Evolutionary conservation across 2,888 invertebrate species (phyloP), one percentile per base, ranked within the genome.

Genomic region (Microctonus aethiopoides): DNA sequence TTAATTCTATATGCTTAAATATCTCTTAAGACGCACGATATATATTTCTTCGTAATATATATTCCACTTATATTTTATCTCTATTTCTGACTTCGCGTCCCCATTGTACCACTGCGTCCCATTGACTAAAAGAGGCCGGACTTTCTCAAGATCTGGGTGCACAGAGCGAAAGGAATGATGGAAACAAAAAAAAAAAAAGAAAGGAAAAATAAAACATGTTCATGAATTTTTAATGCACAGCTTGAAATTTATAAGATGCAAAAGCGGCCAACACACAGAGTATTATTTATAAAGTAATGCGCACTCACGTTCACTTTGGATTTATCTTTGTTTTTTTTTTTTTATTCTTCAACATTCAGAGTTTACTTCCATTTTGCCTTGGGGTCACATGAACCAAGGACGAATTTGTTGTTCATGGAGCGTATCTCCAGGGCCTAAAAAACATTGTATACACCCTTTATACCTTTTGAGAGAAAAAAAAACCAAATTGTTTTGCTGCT

Each of bases 221-320:
- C 20, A 36, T 67, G 56, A 70, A 72, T 75, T 73, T 68, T 62
- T 61, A 65, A 68, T 57, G 68, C 70, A 71, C 72, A 72, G 51
- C 51, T 36, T 22, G 16, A 32, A 65, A 36, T 56, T 20, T 34
- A 32, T 54, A n/a, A 64, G n/a, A 20, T 54, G 10, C 22, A 56
- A 56, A 57, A 57, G n/a, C 32, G n/a, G n/a, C n/a, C n/a, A n/a
- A n/a, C n/a, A n/a, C n/a, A n/a, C n/a, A n/a, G n/a, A n/a, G n/a
- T n/a, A n/a, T 10, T 57, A 57, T 16, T 2, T 5, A 54, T 24
- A 5, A 22, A 29, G 7, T 13, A 56, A 65, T 65, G 65, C 65
- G 36, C 22, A 56, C 65, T 39, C 65, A 65, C 65, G 56, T 56
- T 65, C 29, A 9, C 26, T 36, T 7, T 51, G 16, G n/a, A 39